phyloP scores from a whole-genome alignment of 92 coral and sea anemone genomes.

The Parazoanthus darwini region DNA sequence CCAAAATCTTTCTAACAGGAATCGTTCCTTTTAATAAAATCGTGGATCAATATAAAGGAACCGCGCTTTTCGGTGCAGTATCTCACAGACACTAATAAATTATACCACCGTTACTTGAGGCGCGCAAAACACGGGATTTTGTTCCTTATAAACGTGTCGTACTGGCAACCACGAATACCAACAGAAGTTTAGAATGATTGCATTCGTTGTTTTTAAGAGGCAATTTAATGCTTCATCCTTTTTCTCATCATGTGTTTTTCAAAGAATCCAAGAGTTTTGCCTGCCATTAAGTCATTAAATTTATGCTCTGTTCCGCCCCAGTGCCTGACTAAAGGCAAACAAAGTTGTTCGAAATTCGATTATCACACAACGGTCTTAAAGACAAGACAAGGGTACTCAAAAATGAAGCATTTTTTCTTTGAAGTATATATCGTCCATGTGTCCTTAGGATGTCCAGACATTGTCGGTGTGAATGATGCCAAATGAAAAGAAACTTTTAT shows the following conservation, averaged over 20 bases:
- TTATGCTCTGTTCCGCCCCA: constrained; percentile 2
- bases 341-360: neutral
- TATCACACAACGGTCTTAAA: neutral
- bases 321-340: neutral
- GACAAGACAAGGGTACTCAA: neutral
- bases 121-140: neutral
- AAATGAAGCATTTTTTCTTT: too few relatives aligned
- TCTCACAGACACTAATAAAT: neutral
- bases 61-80: neutral
- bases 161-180: neutral
- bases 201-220: neutral
- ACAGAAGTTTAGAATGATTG: neutral
- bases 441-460: too few relatives aligned
- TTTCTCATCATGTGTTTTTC: neutral
- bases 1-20: neutral
- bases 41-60: neutral
- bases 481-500: neutral
- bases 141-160: neutral
- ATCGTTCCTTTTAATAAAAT: neutral
- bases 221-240: neutral
- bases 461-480: neutral
- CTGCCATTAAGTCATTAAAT: neutral
- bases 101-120: neutral
- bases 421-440: too few relatives aligned
- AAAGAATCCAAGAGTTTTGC: neutral